Conservation (phyloP, 2,113 vertebrate species). For the Cathartes aura region DNA sequence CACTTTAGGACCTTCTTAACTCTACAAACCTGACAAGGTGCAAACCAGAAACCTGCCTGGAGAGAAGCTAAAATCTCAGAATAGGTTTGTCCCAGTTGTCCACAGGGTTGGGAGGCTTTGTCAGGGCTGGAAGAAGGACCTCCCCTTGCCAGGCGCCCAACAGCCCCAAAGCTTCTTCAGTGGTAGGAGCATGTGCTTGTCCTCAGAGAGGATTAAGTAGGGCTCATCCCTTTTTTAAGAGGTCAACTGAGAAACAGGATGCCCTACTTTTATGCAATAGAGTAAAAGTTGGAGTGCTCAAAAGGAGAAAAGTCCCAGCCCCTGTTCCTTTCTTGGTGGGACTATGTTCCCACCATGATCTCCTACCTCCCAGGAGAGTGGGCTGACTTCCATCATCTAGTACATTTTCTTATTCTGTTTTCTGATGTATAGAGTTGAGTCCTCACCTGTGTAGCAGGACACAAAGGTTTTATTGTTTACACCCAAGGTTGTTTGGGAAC, state of each 20-base stretch:
- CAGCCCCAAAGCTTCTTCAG: not conserved
- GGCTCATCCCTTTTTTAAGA: not conserved
- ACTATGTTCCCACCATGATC: not conserved
- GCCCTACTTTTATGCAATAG: not conserved
- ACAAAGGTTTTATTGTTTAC: not conserved
- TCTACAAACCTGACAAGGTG: not conserved
- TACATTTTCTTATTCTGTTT: not conserved
- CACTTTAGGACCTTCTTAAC: not conserved
- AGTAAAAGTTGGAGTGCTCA: not conserved
- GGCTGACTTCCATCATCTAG: not conserved
- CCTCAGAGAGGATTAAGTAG: not conserved
- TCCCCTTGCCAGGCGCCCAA: not conserved
- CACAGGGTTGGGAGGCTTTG: fast-evolving
- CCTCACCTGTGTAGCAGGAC: not conserved
- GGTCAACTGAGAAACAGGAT: not conserved
- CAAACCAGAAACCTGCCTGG: not conserved
- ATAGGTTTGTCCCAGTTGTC: fast-evolving
- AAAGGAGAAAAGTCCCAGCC: not conserved
- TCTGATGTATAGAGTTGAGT: not conserved
- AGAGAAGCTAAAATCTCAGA: not conserved
- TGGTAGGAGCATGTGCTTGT: not conserved
- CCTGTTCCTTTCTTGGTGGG: not conserved
- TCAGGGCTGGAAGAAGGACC: not conserved
- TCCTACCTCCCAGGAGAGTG: not conserved
- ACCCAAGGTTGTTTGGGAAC: not conserved